Evolutionary conservation across 1,140 invertebrate genomes (phyloP), one percentile per base, ranked within the genome.

Genomic region (Ostrea edulis): DNA sequence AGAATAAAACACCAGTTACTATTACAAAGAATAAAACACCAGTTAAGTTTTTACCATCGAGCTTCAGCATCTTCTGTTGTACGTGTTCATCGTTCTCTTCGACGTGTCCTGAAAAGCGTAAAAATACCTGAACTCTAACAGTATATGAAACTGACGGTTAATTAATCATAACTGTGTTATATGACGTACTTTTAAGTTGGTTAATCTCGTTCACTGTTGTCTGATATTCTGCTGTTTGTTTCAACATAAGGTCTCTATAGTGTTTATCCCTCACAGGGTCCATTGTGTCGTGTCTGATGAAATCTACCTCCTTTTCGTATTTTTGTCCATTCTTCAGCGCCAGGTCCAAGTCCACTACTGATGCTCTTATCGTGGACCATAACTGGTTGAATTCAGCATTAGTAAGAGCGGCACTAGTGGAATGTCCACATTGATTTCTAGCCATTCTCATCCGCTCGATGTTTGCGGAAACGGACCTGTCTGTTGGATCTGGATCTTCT

Each of bases 361-460:
- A 54, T 25, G 53, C 11, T 29, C 55, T 52, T 17, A 77, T 22
- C 2, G n/a, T 12, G 0, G 53, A 9, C 86, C 86, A 87, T 22
- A 12, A 0, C 0, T 55, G n/a, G n/a, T 44, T 62, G 22, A 87
- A 87, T 5, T 82, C 62, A 20, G 25, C 55, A 52, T 87, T 22
- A 0, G 54, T 11, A 22, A 87, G 8, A 20, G 20, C 20, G 8
- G n/a, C 12, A 4, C 55, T 22, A 1, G 71, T 12, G 44, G 53
- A 82, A 35, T 87, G 86, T 0, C 29, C 71, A 8, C 77, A 71
- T 9, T 44, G 12, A 68, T 87, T 87, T 22, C 77, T 58, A 7
- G 77, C 86, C 0, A 58, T 11, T 0, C 55, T n/a, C 0, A 87
- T 82, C 35, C 86, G 22, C 0, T 87, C 86, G 0, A 87, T 87